Conservation (phyloP, 2,888 invertebrate genomes). For the Oxycera nigricornis region DNA sequence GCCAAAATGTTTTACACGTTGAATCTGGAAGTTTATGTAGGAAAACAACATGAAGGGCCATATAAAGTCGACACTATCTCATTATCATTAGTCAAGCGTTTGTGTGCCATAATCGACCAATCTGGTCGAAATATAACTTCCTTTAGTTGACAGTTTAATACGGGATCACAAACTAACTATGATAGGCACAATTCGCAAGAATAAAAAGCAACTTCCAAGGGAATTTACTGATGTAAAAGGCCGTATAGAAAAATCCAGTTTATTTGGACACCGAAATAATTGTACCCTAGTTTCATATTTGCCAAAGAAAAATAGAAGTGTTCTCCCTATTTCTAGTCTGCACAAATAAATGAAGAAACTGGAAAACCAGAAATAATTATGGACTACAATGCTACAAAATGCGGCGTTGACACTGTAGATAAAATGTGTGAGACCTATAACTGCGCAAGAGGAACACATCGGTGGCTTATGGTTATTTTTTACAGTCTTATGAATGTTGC, state of each 20-base stretch:
- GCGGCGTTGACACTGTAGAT: no score
- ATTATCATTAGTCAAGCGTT: not conserved
- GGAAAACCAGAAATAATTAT: no score
- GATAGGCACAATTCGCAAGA: not conserved
- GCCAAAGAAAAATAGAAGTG: not conserved
- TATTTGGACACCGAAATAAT: constrained; percentile 3
- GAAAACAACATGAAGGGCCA: not conserved
- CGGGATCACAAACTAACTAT: not conserved
- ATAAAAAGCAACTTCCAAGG: not conserved
- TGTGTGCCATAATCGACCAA: not conserved
- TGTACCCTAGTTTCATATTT: not conserved
- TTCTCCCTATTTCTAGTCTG: not conserved
- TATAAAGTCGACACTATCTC: not conserved
- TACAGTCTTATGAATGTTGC: no score
- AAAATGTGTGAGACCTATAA: no score
- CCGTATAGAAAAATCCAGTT: not conserved
- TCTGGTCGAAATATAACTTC: not conserved
- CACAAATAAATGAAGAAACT: not conserved
- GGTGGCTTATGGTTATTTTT: no score
- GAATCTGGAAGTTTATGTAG: not conserved
- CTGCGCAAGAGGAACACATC: no score
- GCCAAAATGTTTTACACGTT: not conserved
- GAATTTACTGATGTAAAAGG: not conserved
- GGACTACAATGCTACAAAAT: no score
- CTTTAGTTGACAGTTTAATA: not conserved